phyloP scores from a whole-genome alignment of 2,797 vertebrate genomes.

The Enteromius viviparus region DNA sequence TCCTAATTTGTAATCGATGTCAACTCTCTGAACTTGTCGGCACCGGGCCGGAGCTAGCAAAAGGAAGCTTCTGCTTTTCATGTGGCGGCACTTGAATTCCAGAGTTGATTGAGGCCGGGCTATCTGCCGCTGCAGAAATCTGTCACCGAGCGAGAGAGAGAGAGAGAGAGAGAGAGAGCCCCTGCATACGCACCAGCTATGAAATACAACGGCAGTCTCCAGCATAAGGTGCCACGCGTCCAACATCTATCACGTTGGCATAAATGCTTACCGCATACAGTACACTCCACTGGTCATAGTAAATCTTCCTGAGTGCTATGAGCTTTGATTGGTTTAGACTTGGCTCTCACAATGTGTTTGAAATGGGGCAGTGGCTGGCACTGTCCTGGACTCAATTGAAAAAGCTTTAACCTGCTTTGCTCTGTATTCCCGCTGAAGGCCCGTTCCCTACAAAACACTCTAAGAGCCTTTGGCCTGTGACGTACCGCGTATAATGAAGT shows the following conservation, averaged over 20 bases:
- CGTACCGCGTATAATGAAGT: constrained; percentile 38
- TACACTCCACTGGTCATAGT: constrained; percentile 64
- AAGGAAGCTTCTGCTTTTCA: constrained; percentile 55
- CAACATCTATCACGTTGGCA: constrained; percentile 65
- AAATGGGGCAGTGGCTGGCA: constrained; percentile 38
- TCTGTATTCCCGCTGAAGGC: constrained; percentile 20
- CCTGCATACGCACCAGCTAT: constrained; percentile 56
- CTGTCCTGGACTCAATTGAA: constrained; percentile 41
- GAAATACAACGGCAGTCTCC: constrained; percentile 62
- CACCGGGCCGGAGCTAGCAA: constrained; percentile 7
- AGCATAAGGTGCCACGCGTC: constrained; percentile 62
- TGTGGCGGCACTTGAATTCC: constrained; percentile 53
- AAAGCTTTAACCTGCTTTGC: constrained; percentile 45
- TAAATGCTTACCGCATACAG: constrained; percentile 64
- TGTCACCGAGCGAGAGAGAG: constrained; percentile 55
- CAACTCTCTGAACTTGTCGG: constrained; percentile 46
- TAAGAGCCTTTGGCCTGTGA: constrained; percentile 37
- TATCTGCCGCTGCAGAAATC: constrained; percentile 61
- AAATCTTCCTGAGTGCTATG: constrained; percentile 60
- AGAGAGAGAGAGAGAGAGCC: constrained; percentile 29
- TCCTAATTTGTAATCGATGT: constrained; percentile 59
- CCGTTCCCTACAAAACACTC: constrained; percentile 3
- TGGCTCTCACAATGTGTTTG: constrained; percentile 50
- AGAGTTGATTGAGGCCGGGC: constrained; percentile 58
- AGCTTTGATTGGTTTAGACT: constrained; percentile 62